phyloP scores from a whole-genome alignment of 2,113 vertebrate genomes.

The Syrmaticus mikado region DNA sequence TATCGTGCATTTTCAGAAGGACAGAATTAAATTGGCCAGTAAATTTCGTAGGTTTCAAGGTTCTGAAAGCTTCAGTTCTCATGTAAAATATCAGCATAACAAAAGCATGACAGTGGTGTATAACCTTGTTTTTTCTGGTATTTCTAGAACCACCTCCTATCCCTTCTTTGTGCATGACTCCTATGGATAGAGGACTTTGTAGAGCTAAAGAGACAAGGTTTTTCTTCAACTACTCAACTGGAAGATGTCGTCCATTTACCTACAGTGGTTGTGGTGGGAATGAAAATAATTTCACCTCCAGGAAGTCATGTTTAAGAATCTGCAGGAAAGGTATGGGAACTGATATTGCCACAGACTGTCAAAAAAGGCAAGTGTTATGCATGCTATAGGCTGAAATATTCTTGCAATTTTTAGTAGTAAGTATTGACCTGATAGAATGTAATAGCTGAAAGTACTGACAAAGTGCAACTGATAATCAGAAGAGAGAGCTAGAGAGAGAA shows the following conservation, averaged over 20 bases:
- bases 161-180: conserved; percentile 74
- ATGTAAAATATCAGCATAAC: too few species aligned
- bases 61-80: background rate
- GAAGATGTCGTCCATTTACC: conserved; percentile 80
- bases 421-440: background rate
- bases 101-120: background rate
- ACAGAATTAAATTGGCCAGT: background rate
- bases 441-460: background rate
- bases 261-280: conserved; percentile 94
- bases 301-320: conserved; percentile 76
- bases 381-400: background rate
- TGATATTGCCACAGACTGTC: background rate
- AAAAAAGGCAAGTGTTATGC: background rate
- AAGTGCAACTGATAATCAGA: background rate
- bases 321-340: conserved; percentile 80
- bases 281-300: conserved; percentile 86
- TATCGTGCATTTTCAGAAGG: background rate
- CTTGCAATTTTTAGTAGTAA: background rate
- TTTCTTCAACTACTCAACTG: conserved; percentile 76
- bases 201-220: conserved; percentile 75
- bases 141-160: conserved; percentile 65
- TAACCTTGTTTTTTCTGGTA: background rate
- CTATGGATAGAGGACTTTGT: conserved; percentile 81
- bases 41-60: background rate
- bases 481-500: conserved; percentile 21